Evolutionary conservation across 2,888 invertebrate species (phyloP), one percentile per base, ranked within the genome.

Genomic region (Dicyrtomina minuta): DNA sequence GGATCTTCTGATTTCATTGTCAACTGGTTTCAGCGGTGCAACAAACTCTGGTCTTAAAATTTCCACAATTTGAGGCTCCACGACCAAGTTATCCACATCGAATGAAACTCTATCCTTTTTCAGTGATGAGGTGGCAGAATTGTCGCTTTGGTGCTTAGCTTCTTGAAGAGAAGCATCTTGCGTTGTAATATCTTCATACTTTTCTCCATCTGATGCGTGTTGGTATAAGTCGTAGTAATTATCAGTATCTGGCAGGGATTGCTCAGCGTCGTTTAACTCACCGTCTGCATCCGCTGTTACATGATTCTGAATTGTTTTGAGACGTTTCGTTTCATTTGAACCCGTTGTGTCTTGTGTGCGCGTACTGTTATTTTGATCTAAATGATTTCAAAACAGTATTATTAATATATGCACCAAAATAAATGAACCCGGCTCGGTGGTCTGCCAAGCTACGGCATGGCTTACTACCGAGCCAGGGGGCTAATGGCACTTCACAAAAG

Each of bases 141-240:
- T n/a, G n/a, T n/a, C n/a, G 59, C 49, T 88, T 87, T 76, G 89
- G 88, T 75, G 87, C 82, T 76, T 85, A 44, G 90, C 90, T 82
- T 96, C 94, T 75, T 95, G 93, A 80, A 81, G 79, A 2, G 84
- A 84, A 22, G 85, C 85, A 26, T 83, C 83, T 79, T 85, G 85
- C 62, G 84, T 74, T 27, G 83, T 82, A 74, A 92, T 89, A 67
- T 89, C 85, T 79, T 91, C 89, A 73, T 86, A 77, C 70, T 88
- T 86, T 72, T 90, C 89, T 0, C 90, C 88, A 75, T 92, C 89
- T 79, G 90, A 89, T 2, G 95, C 89, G 80, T 95, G 94, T 80
- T 94, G 90, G 82, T 89, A 93, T 72, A 90, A 86, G 70, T 33
- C 33, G 33, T 3, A 33, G 20, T 79, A 13, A 15, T 53, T 43